A percentile compares a stretch with the other conserved stretches of the same genome.
Evolutionary conservation across 2,113 vertebrate genomes (phyloP).

Genomic region (Paramormyrops kingsleyae): DNA sequence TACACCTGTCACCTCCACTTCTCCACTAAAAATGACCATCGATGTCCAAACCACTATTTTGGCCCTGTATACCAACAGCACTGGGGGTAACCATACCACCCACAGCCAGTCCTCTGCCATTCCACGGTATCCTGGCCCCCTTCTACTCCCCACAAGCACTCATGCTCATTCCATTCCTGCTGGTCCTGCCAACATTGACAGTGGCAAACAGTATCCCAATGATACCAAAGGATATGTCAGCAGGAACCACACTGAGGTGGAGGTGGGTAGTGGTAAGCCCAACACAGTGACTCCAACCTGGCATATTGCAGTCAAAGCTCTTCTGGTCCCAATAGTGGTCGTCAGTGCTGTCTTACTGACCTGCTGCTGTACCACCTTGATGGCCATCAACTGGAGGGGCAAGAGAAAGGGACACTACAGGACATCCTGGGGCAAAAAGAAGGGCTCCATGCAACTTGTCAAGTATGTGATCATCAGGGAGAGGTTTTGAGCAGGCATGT

Average conservation of each 20-base stretch:
- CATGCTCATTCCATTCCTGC: constrained; percentile 26
- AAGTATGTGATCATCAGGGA: constrained; percentile 60
- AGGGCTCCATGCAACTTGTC: constrained; percentile 55
- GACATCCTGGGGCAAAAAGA: constrained; percentile 46
- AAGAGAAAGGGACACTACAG: constrained; percentile 63
- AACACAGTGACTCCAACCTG: constrained; percentile 38
- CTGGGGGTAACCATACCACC: not conserved
- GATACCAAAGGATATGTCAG: constrained; percentile 65
- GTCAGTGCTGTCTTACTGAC: constrained; percentile 60
- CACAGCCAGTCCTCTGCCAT: not conserved
- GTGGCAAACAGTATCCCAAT: constrained; percentile 64
- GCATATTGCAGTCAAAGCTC: constrained; percentile 49
- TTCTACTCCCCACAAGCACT: not conserved
- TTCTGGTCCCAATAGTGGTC: constrained; percentile 62
- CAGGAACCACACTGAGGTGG: constrained; percentile 57
- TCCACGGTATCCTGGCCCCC: not conserved
- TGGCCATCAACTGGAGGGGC: constrained; percentile 58
- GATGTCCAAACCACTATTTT: constrained; percentile 6
- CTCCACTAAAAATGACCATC: not conserved
- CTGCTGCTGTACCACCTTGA: constrained; percentile 65
- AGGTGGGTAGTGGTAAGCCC: not conserved
- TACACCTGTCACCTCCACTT: not conserved
- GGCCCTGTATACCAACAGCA: not conserved
- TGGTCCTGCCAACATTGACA: constrained; percentile 42
- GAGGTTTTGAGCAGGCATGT: constrained; percentile 40